Evolutionary conservation across 35 echinoderm and acorn worm species (phyloP), one percentile per base, ranked within the genome.

Genomic region (Strongylocentrotus purpuratus): DNA sequence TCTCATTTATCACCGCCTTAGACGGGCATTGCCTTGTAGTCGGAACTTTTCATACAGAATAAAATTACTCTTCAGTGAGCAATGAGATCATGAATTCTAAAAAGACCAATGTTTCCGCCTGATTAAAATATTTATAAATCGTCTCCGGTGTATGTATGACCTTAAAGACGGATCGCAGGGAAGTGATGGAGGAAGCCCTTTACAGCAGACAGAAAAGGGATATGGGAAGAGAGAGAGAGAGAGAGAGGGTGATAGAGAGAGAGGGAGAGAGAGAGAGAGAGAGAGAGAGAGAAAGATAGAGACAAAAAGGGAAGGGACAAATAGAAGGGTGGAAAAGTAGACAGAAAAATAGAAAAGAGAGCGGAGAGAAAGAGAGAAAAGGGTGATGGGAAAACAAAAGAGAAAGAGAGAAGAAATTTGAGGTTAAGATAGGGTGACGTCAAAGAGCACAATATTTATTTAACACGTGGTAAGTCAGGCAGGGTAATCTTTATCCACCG

Each of bases 391-490:
- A 20, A 5, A 25, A 7, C 5, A 28, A 78, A 28, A 28, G 6
- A n/a, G 65, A 78, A 8, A 22, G 33, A 41, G 87, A 89, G 87
- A 20, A 89, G 87, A 46, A 2, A 78, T 78, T 78, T 45, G 87
- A 41, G 87, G 9, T 33, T 89, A 89, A 89, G 33, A 46, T 25
- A 46, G 41, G 14, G 87, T 89, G 87, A 89, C 87, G 87, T 89
- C 87, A 89, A 28, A 46, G 87, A 89, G 87, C 32, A 22, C 31
- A 46, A 89, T 45, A 89, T 89, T 89, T 33, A 89, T 33, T 89
- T 45, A n/a, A 31, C 87, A 89, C 87, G 87, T 45, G 87, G 33
- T 89, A 89, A 89, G 33, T 89, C 33, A 89, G 87, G 87, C 31
- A 7, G 3, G 33, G 33, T 33, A 45, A 89, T 89, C 32, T 89